A percentile compares a stretch with the other conserved stretches of the same genome.
These are phyloP conservation scores for Melangyna quadrimaculata DNA, from an alignment of 2,888 invertebrate species.

Conservation along the genomic window DNA sequence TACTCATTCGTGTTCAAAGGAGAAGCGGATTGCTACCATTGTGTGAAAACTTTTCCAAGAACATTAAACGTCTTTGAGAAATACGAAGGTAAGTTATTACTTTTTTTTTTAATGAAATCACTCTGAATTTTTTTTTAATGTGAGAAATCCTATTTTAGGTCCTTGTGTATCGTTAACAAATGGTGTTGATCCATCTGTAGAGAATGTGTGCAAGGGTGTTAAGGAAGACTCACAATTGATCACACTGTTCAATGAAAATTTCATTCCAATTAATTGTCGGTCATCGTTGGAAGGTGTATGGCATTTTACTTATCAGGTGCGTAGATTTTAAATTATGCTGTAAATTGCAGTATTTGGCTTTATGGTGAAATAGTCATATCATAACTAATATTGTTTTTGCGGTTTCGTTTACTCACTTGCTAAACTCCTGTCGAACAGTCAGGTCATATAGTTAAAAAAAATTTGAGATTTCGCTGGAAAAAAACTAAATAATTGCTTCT, in stretches of 20 bases:
- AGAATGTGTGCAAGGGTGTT: conserved; percentile 88
- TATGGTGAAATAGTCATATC: background rate
- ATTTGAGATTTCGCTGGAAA: too few relatives aligned
- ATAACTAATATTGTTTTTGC: too few relatives aligned
- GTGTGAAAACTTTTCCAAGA: conserved; percentile 91
- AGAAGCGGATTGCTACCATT: conserved; percentile 87
- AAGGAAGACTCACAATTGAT: conserved; percentile 90
- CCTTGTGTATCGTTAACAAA: conserved; percentile 88
- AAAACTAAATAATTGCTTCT: too few relatives aligned
- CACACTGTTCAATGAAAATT: conserved; percentile 94
- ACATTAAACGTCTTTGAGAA: conserved; percentile 95
- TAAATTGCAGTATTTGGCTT: too few relatives aligned
- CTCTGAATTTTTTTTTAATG: background rate
- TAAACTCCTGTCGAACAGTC: too few relatives aligned
- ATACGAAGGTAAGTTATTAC: conserved; percentile 87
- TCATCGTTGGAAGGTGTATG: conserved; percentile 97
- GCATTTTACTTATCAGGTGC: conserved; percentile 93
- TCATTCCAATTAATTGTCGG: conserved; percentile 93
- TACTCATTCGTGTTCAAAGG: conserved; percentile 91
- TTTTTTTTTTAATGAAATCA: background rate
- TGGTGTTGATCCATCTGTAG: conserved; percentile 86
- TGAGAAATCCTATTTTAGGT: conserved; percentile 80
- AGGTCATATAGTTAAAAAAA: too few relatives aligned
- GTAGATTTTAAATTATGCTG: background rate
- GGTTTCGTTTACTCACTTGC: too few relatives aligned